phyloP scores from a whole-genome alignment of 2,113 vertebrate species.

The Phoenicopterus ruber region DNA sequence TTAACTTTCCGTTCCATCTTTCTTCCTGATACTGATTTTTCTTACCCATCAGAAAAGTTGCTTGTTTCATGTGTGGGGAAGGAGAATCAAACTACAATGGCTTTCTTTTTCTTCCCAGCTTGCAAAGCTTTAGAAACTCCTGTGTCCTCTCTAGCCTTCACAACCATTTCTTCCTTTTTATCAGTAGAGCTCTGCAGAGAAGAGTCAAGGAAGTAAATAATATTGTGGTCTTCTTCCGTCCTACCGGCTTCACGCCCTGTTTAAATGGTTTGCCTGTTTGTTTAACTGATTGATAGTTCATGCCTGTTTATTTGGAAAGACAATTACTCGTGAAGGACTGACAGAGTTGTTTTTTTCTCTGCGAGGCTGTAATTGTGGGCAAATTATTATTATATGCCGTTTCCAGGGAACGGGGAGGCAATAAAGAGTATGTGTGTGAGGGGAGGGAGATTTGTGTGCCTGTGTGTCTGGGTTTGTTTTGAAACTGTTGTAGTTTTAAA shows the following conservation, averaged over 20 bases:
- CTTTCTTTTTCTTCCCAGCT: not conserved
- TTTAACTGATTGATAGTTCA: not conserved
- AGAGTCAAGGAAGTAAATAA: accelerated
- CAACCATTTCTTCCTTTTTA: not conserved
- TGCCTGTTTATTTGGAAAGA: constrained; percentile 11
- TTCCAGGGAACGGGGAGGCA: not conserved
- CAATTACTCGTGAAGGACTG: not conserved
- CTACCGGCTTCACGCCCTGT: not conserved
- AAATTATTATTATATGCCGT: not conserved
- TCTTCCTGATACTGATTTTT: not conserved
- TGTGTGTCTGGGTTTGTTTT: not conserved
- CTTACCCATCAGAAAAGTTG: not conserved
- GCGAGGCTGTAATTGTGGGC: constrained; percentile 28
- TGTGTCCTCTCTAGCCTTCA: not conserved
- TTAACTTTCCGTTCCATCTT: not conserved
- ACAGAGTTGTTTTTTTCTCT: not conserved
- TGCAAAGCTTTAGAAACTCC: not conserved
- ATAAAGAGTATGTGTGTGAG: not conserved
- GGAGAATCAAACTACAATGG: not conserved
- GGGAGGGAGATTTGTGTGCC: not conserved
- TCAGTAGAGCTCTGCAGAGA: not conserved
- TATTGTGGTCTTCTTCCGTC: not conserved
- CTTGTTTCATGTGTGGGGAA: not conserved
- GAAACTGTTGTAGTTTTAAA: constrained; percentile 29
- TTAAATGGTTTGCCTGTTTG: not conserved